Percentiles rank a stretch among this genome's conserved stretches.
These are phyloP conservation scores for Yoshiicerus persimilis DNA, from an alignment of 1,140 invertebrate genomes.

Conservation along the genomic window DNA sequence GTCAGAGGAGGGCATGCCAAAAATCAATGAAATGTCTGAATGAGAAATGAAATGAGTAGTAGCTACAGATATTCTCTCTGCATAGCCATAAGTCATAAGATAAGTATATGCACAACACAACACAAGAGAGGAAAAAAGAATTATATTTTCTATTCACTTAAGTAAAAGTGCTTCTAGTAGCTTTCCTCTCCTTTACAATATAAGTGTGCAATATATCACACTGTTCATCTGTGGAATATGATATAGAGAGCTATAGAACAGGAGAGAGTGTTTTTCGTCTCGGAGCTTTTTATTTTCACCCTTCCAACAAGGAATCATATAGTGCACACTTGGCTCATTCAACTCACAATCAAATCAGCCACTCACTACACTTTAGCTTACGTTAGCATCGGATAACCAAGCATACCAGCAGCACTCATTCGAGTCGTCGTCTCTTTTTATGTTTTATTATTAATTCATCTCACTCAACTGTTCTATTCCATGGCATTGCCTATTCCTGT, in stretches of 20 bases:
- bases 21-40: conserved; percentile 23
- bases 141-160: neutral
- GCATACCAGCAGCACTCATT: neutral
- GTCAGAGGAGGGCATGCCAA: neutral
- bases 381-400: neutral
- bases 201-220: neutral
- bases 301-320: neutral
- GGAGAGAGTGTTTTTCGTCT: neutral
- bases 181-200: neutral
- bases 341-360: neutral
- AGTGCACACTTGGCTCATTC: neutral
- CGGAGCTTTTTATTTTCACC: conserved; percentile 17
- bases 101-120: too few species aligned
- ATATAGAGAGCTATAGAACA: neutral
- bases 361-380: neutral
- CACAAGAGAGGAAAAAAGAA: neutral
- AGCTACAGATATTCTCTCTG: neutral
- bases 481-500: neutral
- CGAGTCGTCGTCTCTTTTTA: conserved; percentile 6
- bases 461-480: neutral
- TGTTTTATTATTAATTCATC: conserved; percentile 22
- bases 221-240: neutral
- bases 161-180: neutral
- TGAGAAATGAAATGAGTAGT: conserved; percentile 7
- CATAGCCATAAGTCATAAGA: too few species aligned